A percentile compares a stretch with the other conserved stretches of the same genome.
These are phyloP conservation scores for Cephalopachus bancanus DNA, from an alignment of 2,797 vertebrate genomes.

Conservation along the genomic window DNA sequence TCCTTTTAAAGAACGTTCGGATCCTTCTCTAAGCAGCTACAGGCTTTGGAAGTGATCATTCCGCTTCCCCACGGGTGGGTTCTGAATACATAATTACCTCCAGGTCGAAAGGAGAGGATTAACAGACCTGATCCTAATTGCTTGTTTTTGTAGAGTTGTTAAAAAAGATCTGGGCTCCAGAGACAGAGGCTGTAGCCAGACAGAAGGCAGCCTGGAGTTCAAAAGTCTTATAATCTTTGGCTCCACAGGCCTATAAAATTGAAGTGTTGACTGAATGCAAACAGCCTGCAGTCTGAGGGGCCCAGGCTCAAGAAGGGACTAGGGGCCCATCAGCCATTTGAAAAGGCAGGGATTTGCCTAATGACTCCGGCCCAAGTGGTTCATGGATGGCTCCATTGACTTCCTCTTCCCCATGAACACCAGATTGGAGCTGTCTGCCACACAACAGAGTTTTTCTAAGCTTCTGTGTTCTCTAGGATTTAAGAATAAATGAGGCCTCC, in stretches of 20 bases:
- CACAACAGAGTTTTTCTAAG: neutral
- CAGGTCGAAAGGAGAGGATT: conserved; percentile 87
- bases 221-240: conserved; percentile 90
- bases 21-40: conserved; percentile 81
- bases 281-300: conserved; percentile 84
- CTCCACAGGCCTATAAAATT: conserved; percentile 90
- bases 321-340: conserved; percentile 78
- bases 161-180: conserved; percentile 89
- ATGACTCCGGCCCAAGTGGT: conserved; percentile 53
- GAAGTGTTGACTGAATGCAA: conserved; percentile 91
- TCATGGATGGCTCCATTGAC: conserved; percentile 74
- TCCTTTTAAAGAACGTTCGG: conserved; percentile 83
- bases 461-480: neutral
- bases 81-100: conserved; percentile 85
- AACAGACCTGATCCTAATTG: conserved; percentile 89
- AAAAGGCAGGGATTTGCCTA: conserved; percentile 61
- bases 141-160: conserved; percentile 89
- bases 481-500: conserved; percentile 54
- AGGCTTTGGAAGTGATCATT: conserved; percentile 85
- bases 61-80: conserved; percentile 79
- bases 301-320: conserved; percentile 73
- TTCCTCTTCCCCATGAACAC: neutral
- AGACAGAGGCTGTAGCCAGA: conserved; percentile 90
- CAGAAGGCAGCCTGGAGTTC: conserved; percentile 90
- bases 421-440: neutral